phyloP scores from a whole-genome alignment of 2,797 vertebrate species.

The Ctenosaura bakeri region DNA sequence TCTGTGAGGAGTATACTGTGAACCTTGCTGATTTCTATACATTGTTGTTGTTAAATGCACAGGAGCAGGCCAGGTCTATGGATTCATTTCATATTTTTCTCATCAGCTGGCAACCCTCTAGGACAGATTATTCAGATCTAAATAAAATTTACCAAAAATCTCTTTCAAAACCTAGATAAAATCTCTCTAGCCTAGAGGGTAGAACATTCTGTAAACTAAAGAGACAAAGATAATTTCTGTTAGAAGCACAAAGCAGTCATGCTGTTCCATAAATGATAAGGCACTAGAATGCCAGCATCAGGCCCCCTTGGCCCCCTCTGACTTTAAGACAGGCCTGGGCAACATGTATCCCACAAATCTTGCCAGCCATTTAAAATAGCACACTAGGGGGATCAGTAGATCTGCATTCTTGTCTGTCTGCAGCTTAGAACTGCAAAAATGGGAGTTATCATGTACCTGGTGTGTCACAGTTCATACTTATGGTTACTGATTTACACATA shows the following conservation, averaged over 20 bases:
- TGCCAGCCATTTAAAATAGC: not conserved
- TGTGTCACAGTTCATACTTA: not conserved
- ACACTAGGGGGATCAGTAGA: not conserved
- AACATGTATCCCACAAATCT: not conserved
- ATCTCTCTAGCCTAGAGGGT: not conserved
- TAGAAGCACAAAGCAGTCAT: not conserved
- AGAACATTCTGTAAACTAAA: not conserved
- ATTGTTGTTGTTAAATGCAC: no score
- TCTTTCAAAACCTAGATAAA: no score
- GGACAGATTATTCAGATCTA: not conserved
- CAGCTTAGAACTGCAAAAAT: not conserved
- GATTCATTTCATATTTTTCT: not conserved
- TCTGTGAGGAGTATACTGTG: no score
- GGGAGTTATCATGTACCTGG: not conserved
- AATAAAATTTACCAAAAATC: not conserved
- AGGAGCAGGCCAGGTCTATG: no score
- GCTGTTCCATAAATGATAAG: not conserved
- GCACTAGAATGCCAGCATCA: not conserved
- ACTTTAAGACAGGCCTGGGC: not conserved
- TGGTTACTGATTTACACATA: no score
- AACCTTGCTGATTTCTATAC: not conserved
- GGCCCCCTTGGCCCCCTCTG: no score
- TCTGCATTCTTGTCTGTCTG: not conserved
- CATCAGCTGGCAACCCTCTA: not conserved
- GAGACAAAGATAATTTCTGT: not conserved